Evolutionary conservation across 2,797 vertebrate genomes (phyloP), one percentile per base, ranked within the genome.

Genomic region (Tauraco hartlaubi): DNA sequence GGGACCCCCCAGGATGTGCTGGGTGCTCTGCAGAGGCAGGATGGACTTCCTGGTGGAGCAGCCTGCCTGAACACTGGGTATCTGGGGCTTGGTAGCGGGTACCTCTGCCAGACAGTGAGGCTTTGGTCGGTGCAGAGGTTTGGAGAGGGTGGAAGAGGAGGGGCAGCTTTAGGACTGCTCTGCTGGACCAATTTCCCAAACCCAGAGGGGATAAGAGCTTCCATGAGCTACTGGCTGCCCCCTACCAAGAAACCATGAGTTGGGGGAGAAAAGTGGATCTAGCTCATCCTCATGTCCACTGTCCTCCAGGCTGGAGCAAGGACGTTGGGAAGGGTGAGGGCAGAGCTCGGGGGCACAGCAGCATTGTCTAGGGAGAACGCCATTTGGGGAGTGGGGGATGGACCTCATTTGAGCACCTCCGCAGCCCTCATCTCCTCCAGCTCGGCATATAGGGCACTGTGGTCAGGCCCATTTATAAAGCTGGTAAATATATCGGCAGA

Each of bases 381-480:
- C 85, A 5, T 94, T 96, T 19, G 17, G 84, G 83, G 89, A 63
- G 43, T 23, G 17, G 46, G 7, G 6, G 7, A 78, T 89, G 44
- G 5, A 3, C 73, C 74, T 91, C 73, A 2, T 96, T 44, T 83
- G 66, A 84, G 66, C 55, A 72, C 31, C 55, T 91, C 68, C 13
- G 3, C 75, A 95, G 59, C 96, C 92, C 76, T 97, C 67, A 0
- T 90, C 80, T 96, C 92, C 96, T 97, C 88, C 51, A 75, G 73
- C 92, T 93, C 94, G 76, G 92, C 29, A 0, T 90, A 97, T 97
- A 97, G 97, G 97, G 97, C 97, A 96, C 94, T 98, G 97, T 98
- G 98, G 98, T 98, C 98, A 98, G 97, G 94, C 97, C 96, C 98
- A 98, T 98, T 98, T 98, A 98, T 98, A 98, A 98, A 98, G 94